phyloP scores from a whole-genome alignment of 2,113 vertebrate genomes.

The Cyphomyrus discorhynchus region DNA sequence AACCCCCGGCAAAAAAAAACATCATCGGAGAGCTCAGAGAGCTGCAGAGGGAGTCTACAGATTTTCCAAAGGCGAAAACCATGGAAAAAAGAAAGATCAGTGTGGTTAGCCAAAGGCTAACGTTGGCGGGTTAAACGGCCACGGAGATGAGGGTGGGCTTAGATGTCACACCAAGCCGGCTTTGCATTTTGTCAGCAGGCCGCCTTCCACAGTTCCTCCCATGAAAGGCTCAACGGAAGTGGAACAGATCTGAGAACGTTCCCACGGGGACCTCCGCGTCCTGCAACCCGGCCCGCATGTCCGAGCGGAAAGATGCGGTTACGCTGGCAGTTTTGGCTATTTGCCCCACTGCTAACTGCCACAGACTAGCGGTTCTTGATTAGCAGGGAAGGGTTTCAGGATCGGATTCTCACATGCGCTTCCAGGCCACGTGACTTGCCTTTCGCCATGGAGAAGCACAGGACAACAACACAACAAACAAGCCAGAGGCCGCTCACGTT shows the following conservation, averaged over 20 bases:
- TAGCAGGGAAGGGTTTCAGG: conserved; percentile 19
- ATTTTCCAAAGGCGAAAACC: neutral
- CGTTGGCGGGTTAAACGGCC: neutral
- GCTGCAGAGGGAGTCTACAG: neutral
- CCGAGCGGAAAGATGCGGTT: neutral
- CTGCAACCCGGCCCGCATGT: neutral
- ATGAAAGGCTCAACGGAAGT: neutral
- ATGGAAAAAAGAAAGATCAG: neutral
- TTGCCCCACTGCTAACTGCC: conserved; percentile 32
- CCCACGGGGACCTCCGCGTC: neutral
- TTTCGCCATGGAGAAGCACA: conserved; percentile 38
- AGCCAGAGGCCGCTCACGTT: conserved; percentile 1
- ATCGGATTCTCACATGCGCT: conserved; percentile 48
- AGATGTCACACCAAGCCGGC: neutral
- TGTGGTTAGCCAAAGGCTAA: neutral
- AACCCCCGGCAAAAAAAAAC: conserved; percentile 22
- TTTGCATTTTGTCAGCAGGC: neutral
- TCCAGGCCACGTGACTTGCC: conserved; percentile 44
- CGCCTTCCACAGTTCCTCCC: neutral
- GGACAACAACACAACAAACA: conserved; percentile 31
- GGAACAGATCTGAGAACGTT: neutral
- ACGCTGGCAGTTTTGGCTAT: neutral
- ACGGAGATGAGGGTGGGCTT: neutral
- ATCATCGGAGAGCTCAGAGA: conserved; percentile 40
- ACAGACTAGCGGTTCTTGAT: conserved; percentile 49